Percentiles rank a stretch among this genome's conserved stretches.
Conservation (phyloP, 2,797 vertebrate genomes). For the Labroides dimidiatus region DNA sequence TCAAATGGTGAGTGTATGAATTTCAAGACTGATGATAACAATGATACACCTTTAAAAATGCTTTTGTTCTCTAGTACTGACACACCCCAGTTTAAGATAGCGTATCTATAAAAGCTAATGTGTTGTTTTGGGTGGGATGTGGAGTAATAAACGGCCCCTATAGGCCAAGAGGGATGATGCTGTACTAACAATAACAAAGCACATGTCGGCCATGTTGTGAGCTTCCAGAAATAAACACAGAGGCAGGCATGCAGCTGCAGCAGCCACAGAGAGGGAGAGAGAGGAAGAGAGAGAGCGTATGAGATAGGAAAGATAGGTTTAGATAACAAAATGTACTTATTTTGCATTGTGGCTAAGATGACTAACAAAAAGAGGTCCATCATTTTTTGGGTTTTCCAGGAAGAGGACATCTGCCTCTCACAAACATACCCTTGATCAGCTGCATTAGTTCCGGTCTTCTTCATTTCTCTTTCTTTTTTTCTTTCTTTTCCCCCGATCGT, state of each 20-base stretch:
- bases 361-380: constrained; percentile 25
- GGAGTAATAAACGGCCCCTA: constrained; percentile 32
- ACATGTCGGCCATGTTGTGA: constrained; percentile 89
- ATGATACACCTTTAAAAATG: neutral
- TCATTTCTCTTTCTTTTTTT: constrained; percentile 12
- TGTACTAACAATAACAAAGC: constrained; percentile 87
- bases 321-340: constrained; percentile 20
- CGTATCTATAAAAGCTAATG: constrained; percentile 24
- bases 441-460: constrained; percentile 22
- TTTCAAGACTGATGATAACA: neutral
- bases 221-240: constrained; percentile 88
- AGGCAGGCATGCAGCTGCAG: constrained; percentile 73
- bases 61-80: neutral
- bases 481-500: constrained; percentile 17
- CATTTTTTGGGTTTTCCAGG: constrained; percentile 53
- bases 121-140: constrained; percentile 33
- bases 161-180: constrained; percentile 64
- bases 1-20: constrained; percentile 93
- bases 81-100: neutral
- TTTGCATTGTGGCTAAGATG: constrained; percentile 19
- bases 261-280: constrained; percentile 53
- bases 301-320: neutral
- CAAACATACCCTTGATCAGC: constrained; percentile 45
- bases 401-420: constrained; percentile 57
- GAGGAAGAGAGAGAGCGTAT: constrained; percentile 7